A percentile compares a stretch with the other conserved stretches of the same genome.
Conservation (phyloP, 2,113 vertebrate species). For the Zosterops pallidus region DNA sequence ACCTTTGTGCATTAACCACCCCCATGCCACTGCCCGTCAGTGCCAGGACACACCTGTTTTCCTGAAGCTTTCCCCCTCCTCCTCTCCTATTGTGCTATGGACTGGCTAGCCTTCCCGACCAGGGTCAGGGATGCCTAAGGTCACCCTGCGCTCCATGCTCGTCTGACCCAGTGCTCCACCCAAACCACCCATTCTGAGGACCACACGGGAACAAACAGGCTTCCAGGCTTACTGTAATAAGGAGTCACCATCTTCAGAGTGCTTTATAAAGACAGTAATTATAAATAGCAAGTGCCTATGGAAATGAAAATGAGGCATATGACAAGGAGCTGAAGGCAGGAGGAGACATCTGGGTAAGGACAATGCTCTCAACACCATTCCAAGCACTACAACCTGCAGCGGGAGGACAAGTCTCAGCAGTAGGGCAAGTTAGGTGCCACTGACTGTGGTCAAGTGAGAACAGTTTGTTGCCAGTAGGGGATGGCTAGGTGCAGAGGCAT, state of each 20-base stretch:
- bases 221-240: neutral
- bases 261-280: neutral
- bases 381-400: neutral
- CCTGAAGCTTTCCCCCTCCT: neutral
- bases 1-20: neutral
- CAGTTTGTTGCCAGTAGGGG: neutral
- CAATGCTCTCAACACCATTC: neutral
- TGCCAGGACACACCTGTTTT: neutral
- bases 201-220: neutral
- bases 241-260: neutral
- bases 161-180: neutral
- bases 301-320: neutral
- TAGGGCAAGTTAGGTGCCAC: neutral
- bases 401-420: neutral
- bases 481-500: neutral
- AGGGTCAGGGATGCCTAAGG: neutral
- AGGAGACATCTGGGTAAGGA: neutral
- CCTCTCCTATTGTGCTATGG: accelerated
- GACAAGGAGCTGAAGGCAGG: neutral
- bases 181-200: neutral
- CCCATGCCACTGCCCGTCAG: neutral
- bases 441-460: neutral
- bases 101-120: no score
- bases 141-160: neutral
- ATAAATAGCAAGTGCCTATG: neutral